Evolutionary conservation across 1,140 invertebrate species (phyloP), one percentile per base, ranked within the genome.

Genomic region (Zaprionus kolodkinae): DNA sequence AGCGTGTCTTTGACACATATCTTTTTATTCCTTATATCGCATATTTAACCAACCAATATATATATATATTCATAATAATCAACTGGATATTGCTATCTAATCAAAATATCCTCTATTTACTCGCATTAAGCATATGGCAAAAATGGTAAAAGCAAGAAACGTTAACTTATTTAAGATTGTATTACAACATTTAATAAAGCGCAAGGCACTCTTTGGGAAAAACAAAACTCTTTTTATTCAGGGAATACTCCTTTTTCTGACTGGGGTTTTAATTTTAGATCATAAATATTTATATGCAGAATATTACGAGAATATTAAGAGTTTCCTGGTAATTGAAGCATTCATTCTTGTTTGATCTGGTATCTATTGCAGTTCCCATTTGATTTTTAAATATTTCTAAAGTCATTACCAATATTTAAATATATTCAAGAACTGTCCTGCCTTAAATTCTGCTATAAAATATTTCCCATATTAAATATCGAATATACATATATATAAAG

Each of bases 141-240:
- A 76, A 73, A 84, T 75, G 77, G 84, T 78, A 87, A 77, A 88
- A 78, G 67, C 68, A 77, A 87, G 73, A 73, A 79, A 60, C 65
- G 70, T 55, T 66, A 63, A 76, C n/a, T 64, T 54, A 80, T 75
- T 83, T 81, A 70, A 72, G 64, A 38, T 59, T 59, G 66, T 59
- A 60, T 50, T 43, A 52, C 62, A 48, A 80, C 43, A 48, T 45
- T 52, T 57, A 87, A 87, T 87, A 87, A 87, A 87, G 74, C 71
- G 52, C 70, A 57, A 40, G 48, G 73, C 73, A 88, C 77, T 79
- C 83, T 72, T 80, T 72, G 70, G 56, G 69, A 85, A 73, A 36
- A 48, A 50, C 17, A 45, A n/a, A 27, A 30, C 27, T 30, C 3
- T 30, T 30, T 30, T 30, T 30, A 2, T 30, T 30, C 27, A 3